These are phyloP conservation scores for Anthonomus grandis DNA, from an alignment of 1,140 invertebrate species.

Conservation along the genomic window DNA sequence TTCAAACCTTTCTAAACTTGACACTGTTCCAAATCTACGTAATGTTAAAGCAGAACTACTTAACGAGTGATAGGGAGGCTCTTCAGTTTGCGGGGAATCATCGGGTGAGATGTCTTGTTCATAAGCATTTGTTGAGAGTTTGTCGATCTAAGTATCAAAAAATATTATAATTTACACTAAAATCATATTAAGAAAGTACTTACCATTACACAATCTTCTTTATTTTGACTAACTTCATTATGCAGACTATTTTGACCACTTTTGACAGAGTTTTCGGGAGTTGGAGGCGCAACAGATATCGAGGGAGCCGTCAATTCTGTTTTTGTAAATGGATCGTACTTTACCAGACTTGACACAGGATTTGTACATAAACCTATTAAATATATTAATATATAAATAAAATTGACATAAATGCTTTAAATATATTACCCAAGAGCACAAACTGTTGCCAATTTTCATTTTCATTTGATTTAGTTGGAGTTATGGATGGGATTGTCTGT, in stretches of 20 bases:
- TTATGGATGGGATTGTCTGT: background rate
- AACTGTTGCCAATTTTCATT: slow-evolving; percentile 57
- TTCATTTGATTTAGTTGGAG: background rate
- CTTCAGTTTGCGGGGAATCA: slow-evolving; percentile 55
- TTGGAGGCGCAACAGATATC: slow-evolving; percentile 72
- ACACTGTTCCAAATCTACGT: slow-evolving; percentile 68
- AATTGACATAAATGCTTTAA: background rate
- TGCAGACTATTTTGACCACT: slow-evolving; percentile 11
- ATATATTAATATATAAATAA: background rate
- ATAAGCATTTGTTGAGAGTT: background rate
- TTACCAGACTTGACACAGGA: slow-evolving; percentile 60
- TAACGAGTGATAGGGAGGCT: slow-evolving; percentile 56
- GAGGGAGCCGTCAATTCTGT: slow-evolving; percentile 53
- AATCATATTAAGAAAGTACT: no score
- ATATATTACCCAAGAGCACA: slow-evolving; percentile 59
- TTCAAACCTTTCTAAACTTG: slow-evolving; percentile 66
- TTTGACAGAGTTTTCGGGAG: slow-evolving; percentile 55
- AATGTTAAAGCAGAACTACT: slow-evolving; percentile 52
- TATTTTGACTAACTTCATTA: background rate
- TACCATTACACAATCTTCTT: no score
- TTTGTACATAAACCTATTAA: slow-evolving; percentile 48
- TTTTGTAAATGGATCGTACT: slow-evolving; percentile 53
- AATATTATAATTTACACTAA: no score
- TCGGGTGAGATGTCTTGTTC: slow-evolving; percentile 49
- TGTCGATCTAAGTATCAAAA: no score